Conservation (phyloP, 92 coral and sea anemone genomes). For the Palythoa grandis region DNA sequence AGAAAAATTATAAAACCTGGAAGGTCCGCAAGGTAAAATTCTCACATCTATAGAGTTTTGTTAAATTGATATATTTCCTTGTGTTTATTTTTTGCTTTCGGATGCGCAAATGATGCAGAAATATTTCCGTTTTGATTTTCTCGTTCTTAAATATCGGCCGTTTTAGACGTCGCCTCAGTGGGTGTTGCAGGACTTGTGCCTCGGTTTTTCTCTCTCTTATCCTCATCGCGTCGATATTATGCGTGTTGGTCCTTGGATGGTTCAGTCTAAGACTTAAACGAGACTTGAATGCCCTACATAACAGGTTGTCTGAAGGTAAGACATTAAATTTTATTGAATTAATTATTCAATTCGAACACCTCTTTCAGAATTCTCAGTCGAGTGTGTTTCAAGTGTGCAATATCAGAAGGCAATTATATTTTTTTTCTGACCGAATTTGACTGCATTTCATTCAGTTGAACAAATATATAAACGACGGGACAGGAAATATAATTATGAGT, state of each 20-base stretch:
- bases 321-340: neutral
- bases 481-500: too few species aligned
- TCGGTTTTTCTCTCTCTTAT: constrained; percentile 79
- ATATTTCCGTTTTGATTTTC: constrained; percentile 13
- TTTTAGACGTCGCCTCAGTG: constrained; percentile 72
- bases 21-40: constrained; percentile 71
- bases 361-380: constrained; percentile 8
- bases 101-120: constrained; percentile 26
- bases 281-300: constrained; percentile 74
- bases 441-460: neutral
- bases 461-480: neutral
- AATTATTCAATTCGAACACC: constrained; percentile 27
- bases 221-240: constrained; percentile 81
- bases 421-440: neutral
- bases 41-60: neutral
- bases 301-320: constrained; percentile 78
- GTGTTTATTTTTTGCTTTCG: constrained; percentile 18
- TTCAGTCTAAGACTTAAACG: constrained; percentile 85
- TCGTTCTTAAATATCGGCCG: constrained; percentile 18
- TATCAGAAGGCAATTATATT: neutral
- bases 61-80: neutral
- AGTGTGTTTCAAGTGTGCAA: constrained; percentile 39
- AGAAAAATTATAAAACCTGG: constrained; percentile 87
- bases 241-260: constrained; percentile 90
- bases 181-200: constrained; percentile 88